Conservation (phyloP, 2,888 invertebrate species). For the Parnassius smintheus region DNA sequence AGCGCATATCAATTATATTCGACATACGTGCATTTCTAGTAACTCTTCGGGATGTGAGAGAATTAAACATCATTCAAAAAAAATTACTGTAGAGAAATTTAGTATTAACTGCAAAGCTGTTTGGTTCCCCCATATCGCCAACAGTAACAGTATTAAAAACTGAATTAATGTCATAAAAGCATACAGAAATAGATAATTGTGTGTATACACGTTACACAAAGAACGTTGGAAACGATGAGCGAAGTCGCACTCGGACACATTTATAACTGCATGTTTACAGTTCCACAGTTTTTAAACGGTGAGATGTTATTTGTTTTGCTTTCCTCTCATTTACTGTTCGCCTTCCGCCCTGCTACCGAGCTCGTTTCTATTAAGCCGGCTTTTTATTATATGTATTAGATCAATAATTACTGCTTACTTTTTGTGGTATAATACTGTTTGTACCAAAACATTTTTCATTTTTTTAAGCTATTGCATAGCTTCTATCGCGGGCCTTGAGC, state of each 20-base stretch:
- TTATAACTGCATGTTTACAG: constrained; percentile 27
- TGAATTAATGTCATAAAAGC: constrained; percentile 20
- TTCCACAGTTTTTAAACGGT: constrained; percentile 34
- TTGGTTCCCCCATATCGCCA: too few relatives aligned
- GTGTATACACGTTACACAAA: constrained; percentile 15
- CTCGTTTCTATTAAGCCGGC: constrained; percentile 26
- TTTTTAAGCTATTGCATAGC: too few relatives aligned
- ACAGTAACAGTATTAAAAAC: background rate
- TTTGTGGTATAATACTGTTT: too few relatives aligned
- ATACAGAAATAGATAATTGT: constrained; percentile 24
- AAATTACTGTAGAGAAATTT: too few relatives aligned
- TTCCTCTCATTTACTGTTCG: constrained; percentile 32
- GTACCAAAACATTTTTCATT: too few relatives aligned
- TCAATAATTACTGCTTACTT: too few relatives aligned
- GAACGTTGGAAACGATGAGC: constrained; percentile 13
- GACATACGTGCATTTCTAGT: too few relatives aligned
- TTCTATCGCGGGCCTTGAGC: too few relatives aligned
- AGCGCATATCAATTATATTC: too few relatives aligned
- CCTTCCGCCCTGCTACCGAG: constrained; percentile 35
- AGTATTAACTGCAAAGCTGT: too few relatives aligned
- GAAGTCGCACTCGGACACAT: constrained; percentile 24
- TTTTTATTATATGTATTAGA: constrained; percentile 33
- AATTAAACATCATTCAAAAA: too few relatives aligned
- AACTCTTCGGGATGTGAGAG: too few relatives aligned
- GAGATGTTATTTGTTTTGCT: constrained; percentile 45